Evolutionary conservation across 2,888 invertebrate species (phyloP).

Genomic region (Cosmopolites sordidus): DNA sequence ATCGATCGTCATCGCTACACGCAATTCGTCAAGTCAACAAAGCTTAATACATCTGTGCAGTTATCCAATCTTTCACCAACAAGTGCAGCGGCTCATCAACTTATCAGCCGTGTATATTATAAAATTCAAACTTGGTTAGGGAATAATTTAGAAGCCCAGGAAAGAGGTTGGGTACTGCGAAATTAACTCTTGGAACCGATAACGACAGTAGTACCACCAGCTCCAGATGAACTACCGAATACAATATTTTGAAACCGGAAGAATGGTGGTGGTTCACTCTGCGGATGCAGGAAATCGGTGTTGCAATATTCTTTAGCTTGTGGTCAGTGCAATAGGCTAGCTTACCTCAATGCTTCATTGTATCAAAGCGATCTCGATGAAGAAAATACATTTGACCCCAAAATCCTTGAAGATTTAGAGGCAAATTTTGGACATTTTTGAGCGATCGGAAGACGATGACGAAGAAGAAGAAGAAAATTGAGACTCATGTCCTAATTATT

Average conservation of each 20-base stretch:
- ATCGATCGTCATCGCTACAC: constrained; percentile 18
- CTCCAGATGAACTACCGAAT: constrained; percentile 34
- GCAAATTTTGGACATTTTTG: too few species aligned
- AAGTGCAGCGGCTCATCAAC: too few species aligned
- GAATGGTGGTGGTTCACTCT: constrained; percentile 8
- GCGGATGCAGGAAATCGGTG: constrained; percentile 11
- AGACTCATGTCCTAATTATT: too few species aligned
- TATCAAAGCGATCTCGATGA: too few species aligned
- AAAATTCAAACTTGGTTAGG: constrained; percentile 28
- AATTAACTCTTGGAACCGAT: constrained; percentile 9
- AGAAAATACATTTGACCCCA: too few species aligned
- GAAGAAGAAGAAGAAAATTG: too few species aligned
- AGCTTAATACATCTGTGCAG: too few species aligned
- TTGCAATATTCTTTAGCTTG: constrained; percentile 13
- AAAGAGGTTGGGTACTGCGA: constrained; percentile 26
- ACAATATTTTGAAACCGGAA: constrained; percentile 5
- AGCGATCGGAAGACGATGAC: too few species aligned
- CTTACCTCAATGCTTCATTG: too few species aligned
- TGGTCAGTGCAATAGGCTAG: neutral
- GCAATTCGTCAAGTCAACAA: constrained; percentile 30
- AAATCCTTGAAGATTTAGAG: too few species aligned
- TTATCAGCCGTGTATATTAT: constrained; percentile 10
- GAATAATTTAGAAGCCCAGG: constrained; percentile 23
- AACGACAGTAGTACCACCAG: constrained; percentile 4
- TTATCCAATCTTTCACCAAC: constrained; percentile 18